Evolutionary conservation across 2,113 vertebrate genomes (phyloP).

Genomic region (Jacana jacana): DNA sequence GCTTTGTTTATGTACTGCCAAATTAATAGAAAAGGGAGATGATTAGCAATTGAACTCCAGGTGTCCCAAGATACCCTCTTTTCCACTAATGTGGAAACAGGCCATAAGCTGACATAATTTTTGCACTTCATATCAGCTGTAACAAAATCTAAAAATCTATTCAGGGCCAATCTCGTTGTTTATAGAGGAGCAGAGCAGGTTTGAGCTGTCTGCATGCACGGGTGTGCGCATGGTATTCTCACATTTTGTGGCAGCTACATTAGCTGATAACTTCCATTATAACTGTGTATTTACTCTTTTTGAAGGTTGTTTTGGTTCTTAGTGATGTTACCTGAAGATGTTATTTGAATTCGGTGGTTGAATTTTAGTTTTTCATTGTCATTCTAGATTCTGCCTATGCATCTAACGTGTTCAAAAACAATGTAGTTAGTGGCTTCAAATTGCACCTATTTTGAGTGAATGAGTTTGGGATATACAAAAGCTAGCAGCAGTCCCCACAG

Average conservation of each 20-base stretch:
- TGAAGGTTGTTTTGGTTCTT: background rate
- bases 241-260: background rate
- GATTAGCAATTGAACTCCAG: background rate
- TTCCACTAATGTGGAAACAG: background rate
- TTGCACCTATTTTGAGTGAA: background rate
- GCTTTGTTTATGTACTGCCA: background rate
- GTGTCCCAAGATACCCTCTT: background rate
- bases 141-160: background rate
- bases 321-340: background rate
- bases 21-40: background rate
- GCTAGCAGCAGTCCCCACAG: background rate
- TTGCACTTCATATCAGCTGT: background rate
- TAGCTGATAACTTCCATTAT: background rate
- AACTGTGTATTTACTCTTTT: background rate
- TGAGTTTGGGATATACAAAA: background rate
- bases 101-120: background rate
- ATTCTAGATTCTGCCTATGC: background rate
- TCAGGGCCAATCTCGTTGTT: background rate
- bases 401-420: background rate
- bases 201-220: background rate
- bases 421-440: background rate
- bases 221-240: background rate
- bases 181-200: background rate
- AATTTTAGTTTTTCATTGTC: background rate
- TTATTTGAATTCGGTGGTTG: background rate